phyloP scores from a whole-genome alignment of 2,113 vertebrate genomes.

The Salvelinus fontinalis region DNA sequence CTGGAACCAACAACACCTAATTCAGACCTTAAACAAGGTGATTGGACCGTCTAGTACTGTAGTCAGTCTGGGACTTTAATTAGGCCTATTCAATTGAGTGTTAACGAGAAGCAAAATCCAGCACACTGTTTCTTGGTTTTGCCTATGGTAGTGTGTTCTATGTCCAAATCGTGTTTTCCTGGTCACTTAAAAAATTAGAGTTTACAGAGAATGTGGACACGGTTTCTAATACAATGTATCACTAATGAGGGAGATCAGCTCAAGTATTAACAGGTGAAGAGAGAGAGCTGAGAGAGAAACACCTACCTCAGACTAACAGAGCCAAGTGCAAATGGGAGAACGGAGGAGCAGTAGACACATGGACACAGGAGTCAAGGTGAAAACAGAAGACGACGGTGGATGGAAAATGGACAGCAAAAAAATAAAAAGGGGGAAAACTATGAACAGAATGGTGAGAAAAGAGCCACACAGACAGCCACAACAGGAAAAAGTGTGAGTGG shows the following conservation, averaged over 20 bases:
- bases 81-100: too few relatives aligned
- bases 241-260: background rate
- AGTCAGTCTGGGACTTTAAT: too few relatives aligned
- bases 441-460: conserved; percentile 24
- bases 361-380: conserved; percentile 2
- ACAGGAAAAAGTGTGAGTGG: background rate
- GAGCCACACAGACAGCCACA: conserved; percentile 24
- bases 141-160: too few relatives aligned
- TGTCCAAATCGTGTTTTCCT: too few relatives aligned
- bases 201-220: background rate
- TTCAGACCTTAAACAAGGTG: too few relatives aligned
- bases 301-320: conserved; percentile 1
- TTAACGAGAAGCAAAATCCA: too few relatives aligned
- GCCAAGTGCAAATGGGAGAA: background rate
- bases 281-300: background rate
- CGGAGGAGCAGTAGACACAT: background rate
- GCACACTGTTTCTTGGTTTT: too few relatives aligned
- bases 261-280: background rate
- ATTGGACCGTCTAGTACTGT: too few relatives aligned
- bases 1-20: too few relatives aligned
- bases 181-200: too few relatives aligned
- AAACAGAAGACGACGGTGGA: background rate
- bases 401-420: background rate
- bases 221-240: too few relatives aligned
- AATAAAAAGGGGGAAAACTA: conserved; percentile 1